These are phyloP conservation scores for Tetropium fuscum DNA, from an alignment of 2,888 invertebrate genomes.

Conservation along the genomic window DNA sequence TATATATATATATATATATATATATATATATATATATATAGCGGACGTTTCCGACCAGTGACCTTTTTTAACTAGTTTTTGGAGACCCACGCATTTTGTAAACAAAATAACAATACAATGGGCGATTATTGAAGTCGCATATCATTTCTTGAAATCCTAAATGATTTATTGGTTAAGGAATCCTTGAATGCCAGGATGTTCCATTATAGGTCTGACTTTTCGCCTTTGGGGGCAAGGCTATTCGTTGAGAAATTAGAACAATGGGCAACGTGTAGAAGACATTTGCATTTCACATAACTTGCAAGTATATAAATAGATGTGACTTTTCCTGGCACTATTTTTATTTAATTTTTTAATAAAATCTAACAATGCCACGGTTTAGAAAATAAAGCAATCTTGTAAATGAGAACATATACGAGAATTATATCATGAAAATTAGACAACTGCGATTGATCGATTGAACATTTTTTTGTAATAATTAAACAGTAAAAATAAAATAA, in stretches of 20 bases:
- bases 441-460: no score
- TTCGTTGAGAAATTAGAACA: conserved; percentile 39
- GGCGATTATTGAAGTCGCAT: conserved; percentile 41
- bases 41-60: conserved; percentile 15
- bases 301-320: no score
- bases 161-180: conserved; percentile 42
- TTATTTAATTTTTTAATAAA: no score
- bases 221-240: conserved; percentile 46
- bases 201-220: conserved; percentile 45
- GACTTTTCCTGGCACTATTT: no score
- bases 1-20: no score
- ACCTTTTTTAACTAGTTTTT: conserved; percentile 35
- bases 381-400: conserved; percentile 16
- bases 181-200: conserved; percentile 46
- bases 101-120: conserved; percentile 42
- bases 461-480: no score
- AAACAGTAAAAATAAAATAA: no score
- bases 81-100: conserved; percentile 38
- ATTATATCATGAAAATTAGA: no score
- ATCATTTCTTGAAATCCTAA: conserved; percentile 44
- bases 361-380: conserved; percentile 5
- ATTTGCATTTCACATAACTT: conserved; percentile 13
- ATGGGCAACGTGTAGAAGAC: conserved; percentile 21
- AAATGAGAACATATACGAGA: no score
- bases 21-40: conserved; percentile 3